Conservation (phyloP, 2,888 invertebrate species). For the Trisateles emortualis region DNA sequence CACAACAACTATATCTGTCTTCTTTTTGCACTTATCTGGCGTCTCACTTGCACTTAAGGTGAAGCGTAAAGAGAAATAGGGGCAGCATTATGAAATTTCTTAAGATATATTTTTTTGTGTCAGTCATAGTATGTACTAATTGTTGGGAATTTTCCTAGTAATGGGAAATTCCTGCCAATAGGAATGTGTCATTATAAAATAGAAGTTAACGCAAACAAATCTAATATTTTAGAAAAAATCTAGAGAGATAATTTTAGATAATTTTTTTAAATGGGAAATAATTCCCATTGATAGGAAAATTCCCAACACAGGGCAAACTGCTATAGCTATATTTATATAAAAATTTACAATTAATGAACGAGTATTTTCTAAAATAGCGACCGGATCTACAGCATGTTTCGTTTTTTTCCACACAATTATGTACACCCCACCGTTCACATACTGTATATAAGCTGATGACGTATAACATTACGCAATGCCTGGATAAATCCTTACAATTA, state of each 20-base stretch:
- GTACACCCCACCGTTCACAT: conserved; percentile 58
- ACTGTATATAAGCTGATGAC: conserved; percentile 50
- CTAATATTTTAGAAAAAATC: neutral
- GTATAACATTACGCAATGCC: conserved; percentile 39
- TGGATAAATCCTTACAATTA: conserved; percentile 53
- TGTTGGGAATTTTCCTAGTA: conserved; percentile 6
- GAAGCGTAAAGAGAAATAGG: too few species aligned
- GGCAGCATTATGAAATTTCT: neutral
- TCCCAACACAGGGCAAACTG: neutral
- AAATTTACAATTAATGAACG: neutral
- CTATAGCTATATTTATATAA: neutral
- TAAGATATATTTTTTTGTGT: neutral
- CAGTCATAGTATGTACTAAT: neutral
- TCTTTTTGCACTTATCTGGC: neutral
- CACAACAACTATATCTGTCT: neutral
- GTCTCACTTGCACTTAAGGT: neutral
- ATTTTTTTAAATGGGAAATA: conserved; percentile 5
- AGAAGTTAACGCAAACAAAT: conserved; percentile 7
- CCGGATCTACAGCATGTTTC: conserved; percentile 35
- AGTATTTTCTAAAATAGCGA: conserved; percentile 28
- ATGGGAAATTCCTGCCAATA: conserved; percentile 10
- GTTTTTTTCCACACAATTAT: conserved; percentile 49
- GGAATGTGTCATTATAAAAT: conserved; percentile 16
- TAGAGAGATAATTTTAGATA: neutral
- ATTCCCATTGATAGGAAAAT: conserved; percentile 6